Base-by-base conservation (phyloP, 1,140 invertebrate species). In the Aphelinus certus region DNA sequence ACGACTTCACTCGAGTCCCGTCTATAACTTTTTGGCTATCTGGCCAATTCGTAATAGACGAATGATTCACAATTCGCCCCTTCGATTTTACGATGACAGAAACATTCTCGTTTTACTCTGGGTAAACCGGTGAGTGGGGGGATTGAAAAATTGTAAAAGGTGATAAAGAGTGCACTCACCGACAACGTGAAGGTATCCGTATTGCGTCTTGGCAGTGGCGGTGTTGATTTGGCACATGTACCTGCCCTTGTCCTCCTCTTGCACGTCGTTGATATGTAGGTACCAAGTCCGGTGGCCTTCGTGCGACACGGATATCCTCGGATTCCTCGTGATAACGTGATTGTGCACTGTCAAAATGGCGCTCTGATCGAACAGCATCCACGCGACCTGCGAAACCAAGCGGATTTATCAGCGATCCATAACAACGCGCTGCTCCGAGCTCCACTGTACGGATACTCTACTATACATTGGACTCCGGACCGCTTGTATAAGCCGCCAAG, bases 201-300 rank as follows among this genome's bases (percentile, higher is more conserved):
- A 95, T 84, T 96, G 95, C 42, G 95, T 96, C 89, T 96, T 96
- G 69, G 94, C 95, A 48, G 95, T 95, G 77, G 95, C 95, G 1
- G 97, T 97, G 87, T 98, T 98, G 82, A 98, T 95, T 89, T 98
- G 97, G 85, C 97, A 98, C 94, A 97, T 97, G 88, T 98, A 98
- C 47, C 94, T 90, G 51, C 97, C 97, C 78, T 94, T 92, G 88
- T 98, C 97, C 81, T 94, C 94, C 86, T 97, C 93, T 76, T 96
- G 93, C 48, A 97, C 95, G 80, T 96, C 94, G 77, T 92, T 94
- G 82, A 97, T 97, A 88, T 97, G 95, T 80, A 97, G 90, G 86
- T 94, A 95, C 95, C 95, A 97, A 62, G 95, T 96, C 78, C 94
- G 90, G 83, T 96, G 95, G 84, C 92, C 92, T 86, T 95, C 94